Evolutionary conservation across 2,888 invertebrate genomes (phyloP).

Genomic region (Ypsolopha sequella): DNA sequence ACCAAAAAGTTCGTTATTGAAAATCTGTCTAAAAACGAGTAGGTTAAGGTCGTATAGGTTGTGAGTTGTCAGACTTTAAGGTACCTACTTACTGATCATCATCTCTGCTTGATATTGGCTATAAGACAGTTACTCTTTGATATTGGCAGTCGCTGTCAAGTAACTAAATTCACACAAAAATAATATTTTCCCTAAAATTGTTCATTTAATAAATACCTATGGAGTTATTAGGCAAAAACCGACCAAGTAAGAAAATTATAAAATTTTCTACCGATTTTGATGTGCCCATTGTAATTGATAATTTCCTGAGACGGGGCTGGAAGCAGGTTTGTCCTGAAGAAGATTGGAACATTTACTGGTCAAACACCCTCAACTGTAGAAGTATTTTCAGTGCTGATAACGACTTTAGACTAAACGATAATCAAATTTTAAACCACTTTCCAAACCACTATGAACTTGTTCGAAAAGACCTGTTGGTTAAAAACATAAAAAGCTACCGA

Average conservation of each 20-base stretch:
- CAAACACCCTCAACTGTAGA: slow-evolving; percentile 84
- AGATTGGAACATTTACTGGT: slow-evolving; percentile 94
- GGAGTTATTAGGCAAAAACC: no score
- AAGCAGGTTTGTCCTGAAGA: slow-evolving; percentile 83
- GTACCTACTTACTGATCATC: no score
- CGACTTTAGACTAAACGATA: slow-evolving; percentile 88
- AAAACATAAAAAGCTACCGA: slow-evolving; percentile 89
- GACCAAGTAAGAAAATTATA: slow-evolving; percentile 29
- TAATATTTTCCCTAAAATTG: no score
- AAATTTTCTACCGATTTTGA: slow-evolving; percentile 83
- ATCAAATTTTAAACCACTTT: slow-evolving; percentile 91
- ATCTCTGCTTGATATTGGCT: no score
- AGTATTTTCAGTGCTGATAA: slow-evolving; percentile 88
- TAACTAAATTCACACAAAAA: no score
- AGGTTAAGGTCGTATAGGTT: no score
- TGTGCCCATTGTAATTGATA: slow-evolving; percentile 86
- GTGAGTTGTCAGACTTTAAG: no score
- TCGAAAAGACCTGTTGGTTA: slow-evolving; percentile 90
- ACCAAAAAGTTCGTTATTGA: no score
- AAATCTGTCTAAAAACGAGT: no score
- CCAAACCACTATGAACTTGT: slow-evolving; percentile 92
- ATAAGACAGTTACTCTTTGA: no score
- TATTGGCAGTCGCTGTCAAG: no score
- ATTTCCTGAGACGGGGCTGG: slow-evolving; percentile 91
- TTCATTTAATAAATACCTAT: no score